A percentile compares a stretch with the other conserved stretches of the same genome.
phyloP scores from a whole-genome alignment of 2,888 invertebrate genomes.

The Cheiracanthium punctorium region DNA sequence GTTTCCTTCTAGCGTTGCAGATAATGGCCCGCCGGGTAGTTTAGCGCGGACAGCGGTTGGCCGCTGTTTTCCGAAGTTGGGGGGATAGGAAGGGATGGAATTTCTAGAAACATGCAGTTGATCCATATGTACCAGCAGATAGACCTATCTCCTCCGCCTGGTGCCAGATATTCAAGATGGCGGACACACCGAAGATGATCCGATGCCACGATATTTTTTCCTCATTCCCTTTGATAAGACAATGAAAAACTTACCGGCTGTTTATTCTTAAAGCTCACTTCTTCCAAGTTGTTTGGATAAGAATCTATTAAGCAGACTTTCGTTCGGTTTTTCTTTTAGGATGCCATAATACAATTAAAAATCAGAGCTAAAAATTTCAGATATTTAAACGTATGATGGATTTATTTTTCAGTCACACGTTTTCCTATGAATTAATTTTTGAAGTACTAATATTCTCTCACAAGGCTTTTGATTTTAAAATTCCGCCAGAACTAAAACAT shows the following conservation, averaged over 20 bases:
- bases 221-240: background rate
- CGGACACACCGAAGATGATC: slow-evolving; percentile 24
- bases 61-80: slow-evolving; percentile 23
- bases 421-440: too few species aligned
- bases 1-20: slow-evolving; percentile 58
- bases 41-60: slow-evolving; percentile 63
- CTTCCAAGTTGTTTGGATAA: too few species aligned
- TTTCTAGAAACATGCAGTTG: slow-evolving; percentile 42
- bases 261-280: too few species aligned
- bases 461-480: too few species aligned
- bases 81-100: slow-evolving; percentile 22
- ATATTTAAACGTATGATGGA: too few species aligned
- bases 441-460: too few species aligned
- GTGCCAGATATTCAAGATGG: slow-evolving; percentile 52
- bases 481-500: too few species aligned
- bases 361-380: too few species aligned
- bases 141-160: slow-evolving; percentile 14
- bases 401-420: too few species aligned
- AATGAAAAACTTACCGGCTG: slow-evolving; percentile 1
- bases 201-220: background rate
- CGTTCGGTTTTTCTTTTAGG: too few species aligned
- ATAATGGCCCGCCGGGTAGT: slow-evolving; percentile 62
- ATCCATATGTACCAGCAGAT: slow-evolving; percentile 35
- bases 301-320: too few species aligned
- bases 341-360: too few species aligned